Conservation (phyloP, 92 coral and sea anemone genomes). For the Galaxea fascicularis region DNA sequence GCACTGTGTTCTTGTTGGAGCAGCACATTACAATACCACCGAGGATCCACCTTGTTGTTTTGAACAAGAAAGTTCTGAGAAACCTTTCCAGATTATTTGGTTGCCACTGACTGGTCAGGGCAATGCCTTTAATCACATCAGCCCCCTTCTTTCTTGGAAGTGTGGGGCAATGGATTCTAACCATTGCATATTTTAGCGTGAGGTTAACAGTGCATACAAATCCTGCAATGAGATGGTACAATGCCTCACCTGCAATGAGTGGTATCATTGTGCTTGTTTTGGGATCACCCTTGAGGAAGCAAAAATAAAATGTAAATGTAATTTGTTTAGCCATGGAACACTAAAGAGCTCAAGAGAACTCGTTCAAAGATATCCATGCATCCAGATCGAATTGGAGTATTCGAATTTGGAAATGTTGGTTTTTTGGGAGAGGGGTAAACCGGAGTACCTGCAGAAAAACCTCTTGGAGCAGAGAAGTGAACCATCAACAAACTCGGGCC, state of each 20-base stretch:
- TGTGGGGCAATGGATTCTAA: conserved; percentile 27
- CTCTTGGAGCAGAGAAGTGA: too few relatives aligned
- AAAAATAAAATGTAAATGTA: too few relatives aligned
- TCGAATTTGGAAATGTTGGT: too few relatives aligned
- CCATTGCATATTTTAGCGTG: conserved; percentile 28
- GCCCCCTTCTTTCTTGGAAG: conserved; percentile 54
- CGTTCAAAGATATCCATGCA: too few relatives aligned
- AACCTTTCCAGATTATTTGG: conserved; percentile 20
- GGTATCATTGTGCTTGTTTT: conserved; percentile 40
- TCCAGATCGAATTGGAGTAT: too few relatives aligned
- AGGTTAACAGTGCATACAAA: background rate
- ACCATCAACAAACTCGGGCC: too few relatives aligned
- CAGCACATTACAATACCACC: conserved; percentile 12
- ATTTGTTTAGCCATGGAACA: too few relatives aligned
- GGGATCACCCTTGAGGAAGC: conserved; percentile 23
- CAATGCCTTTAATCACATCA: conserved; percentile 28
- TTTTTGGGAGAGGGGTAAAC: too few relatives aligned
- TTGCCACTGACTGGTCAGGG: conserved; percentile 45
- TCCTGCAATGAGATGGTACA: conserved; percentile 9
- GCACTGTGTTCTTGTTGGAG: too few relatives aligned
- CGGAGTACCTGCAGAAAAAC: too few relatives aligned
- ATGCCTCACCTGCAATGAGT: conserved; percentile 19
- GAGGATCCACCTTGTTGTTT: conserved; percentile 22
- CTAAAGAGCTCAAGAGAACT: too few relatives aligned
- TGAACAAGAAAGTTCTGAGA: background rate